Evolutionary conservation across 2,888 invertebrate species (phyloP).

Genomic region (Luperina testacea): DNA sequence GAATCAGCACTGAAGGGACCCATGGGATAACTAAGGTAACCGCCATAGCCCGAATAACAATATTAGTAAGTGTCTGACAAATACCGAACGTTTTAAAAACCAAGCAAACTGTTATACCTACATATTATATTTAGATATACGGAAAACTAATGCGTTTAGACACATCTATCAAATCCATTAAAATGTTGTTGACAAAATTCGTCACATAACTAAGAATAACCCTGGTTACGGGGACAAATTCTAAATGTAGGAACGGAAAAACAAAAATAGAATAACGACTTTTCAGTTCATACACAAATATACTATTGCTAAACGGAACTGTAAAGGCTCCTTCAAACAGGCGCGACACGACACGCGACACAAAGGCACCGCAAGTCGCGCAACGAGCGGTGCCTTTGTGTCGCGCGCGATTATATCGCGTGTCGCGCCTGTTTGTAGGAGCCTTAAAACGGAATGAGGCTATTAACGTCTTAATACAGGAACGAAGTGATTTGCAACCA

Average conservation of each 20-base stretch:
- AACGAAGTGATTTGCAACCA: slow-evolving; percentile 3
- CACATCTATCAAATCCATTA: neutral
- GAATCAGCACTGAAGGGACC: too few species aligned
- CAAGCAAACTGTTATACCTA: neutral
- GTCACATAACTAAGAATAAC: slow-evolving; percentile 9
- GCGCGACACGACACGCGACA: too few species aligned
- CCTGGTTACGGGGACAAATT: neutral
- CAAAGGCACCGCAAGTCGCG: too few species aligned
- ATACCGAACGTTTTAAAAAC: neutral
- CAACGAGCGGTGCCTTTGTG: too few species aligned
- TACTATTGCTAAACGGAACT: neutral
- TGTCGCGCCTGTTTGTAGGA: too few species aligned
- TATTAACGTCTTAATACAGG: neutral
- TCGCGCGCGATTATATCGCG: too few species aligned
- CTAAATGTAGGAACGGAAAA: neutral
- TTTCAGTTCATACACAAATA: neutral
- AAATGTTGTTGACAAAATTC: neutral
- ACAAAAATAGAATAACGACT: neutral
- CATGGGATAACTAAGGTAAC: neutral
- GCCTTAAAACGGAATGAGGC: neutral
- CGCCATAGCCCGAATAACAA: neutral
- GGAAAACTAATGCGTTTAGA: neutral
- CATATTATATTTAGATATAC: neutral
- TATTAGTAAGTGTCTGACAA: neutral
- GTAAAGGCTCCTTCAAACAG: neutral